phyloP scores from a whole-genome alignment of 2,797 vertebrate genomes.

The Trachops cirrhosus region DNA sequence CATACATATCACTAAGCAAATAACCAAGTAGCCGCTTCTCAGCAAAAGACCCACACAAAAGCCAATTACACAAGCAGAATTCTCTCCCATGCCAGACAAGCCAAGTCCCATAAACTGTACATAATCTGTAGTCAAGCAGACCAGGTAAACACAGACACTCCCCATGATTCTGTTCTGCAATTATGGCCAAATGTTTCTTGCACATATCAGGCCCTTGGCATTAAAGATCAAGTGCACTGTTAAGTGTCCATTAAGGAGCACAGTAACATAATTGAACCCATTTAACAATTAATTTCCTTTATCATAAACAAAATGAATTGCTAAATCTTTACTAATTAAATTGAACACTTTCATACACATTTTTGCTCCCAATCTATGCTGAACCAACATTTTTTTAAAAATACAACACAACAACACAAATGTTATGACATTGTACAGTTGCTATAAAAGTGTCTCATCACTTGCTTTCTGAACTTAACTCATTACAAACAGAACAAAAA shows the following conservation, averaged over 20 bases:
- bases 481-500: background rate
- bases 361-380: background rate
- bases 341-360: background rate
- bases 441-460: background rate
- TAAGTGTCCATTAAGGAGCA: background rate
- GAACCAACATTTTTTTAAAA: background rate
- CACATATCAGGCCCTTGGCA: background rate
- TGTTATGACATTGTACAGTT: background rate
- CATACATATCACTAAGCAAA: conserved; percentile 15
- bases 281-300: conserved; percentile 23
- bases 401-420: background rate
- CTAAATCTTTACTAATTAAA: conserved; percentile 31
- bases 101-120: background rate
- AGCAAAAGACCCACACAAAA: conserved; percentile 7
- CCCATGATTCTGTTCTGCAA: background rate
- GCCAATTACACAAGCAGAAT: background rate
- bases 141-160: background rate
- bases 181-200: background rate
- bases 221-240: background rate
- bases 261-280: background rate
- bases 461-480: conserved; percentile 2
- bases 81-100: background rate
- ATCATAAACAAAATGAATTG: background rate
- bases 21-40: background rate
- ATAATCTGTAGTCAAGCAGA: background rate